These are phyloP conservation scores for Phyllotreta striolata DNA, from an alignment of 2,888 invertebrate species.

Conservation along the genomic window DNA sequence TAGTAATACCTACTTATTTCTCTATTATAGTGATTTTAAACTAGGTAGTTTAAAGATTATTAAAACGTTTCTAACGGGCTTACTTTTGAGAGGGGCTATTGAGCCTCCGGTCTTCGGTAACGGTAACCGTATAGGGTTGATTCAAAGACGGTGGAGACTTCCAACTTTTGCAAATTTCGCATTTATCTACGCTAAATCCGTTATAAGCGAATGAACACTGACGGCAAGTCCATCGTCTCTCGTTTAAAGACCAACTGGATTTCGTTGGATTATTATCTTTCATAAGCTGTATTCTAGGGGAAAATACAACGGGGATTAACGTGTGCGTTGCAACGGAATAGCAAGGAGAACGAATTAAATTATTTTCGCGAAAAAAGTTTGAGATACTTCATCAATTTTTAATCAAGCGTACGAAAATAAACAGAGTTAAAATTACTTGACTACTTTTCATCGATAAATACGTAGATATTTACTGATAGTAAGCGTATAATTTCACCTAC, in stretches of 20 bases:
- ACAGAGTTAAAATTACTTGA: too few relatives aligned
- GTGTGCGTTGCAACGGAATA: too few relatives aligned
- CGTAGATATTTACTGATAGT: too few relatives aligned
- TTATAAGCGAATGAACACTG: conserved; percentile 91
- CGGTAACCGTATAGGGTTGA: conserved; percentile 75
- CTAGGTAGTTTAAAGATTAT: not conserved
- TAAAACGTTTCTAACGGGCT: conserved; percentile 31
- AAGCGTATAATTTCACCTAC: too few relatives aligned
- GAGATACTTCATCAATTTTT: too few relatives aligned
- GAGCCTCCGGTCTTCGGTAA: conserved; percentile 65
- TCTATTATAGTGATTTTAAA: too few relatives aligned
- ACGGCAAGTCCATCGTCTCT: conserved; percentile 85
- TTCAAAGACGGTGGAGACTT: conserved; percentile 69
- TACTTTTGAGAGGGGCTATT: conserved; percentile 47
- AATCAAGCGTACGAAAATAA: too few relatives aligned
- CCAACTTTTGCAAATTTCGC: conserved; percentile 82
- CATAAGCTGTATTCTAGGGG: conserved; percentile 52
- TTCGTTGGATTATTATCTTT: conserved; percentile 51
- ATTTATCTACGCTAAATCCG: conserved; percentile 79
- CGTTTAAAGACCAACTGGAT: conserved; percentile 54
- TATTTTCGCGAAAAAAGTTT: too few relatives aligned
- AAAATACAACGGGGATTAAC: too few relatives aligned
- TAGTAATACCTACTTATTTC: not conserved
- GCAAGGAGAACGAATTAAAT: too few relatives aligned
- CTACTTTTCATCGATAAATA: too few relatives aligned